Conservation (phyloP, 2,113 vertebrate genomes). For the Aramus guarauna region DNA sequence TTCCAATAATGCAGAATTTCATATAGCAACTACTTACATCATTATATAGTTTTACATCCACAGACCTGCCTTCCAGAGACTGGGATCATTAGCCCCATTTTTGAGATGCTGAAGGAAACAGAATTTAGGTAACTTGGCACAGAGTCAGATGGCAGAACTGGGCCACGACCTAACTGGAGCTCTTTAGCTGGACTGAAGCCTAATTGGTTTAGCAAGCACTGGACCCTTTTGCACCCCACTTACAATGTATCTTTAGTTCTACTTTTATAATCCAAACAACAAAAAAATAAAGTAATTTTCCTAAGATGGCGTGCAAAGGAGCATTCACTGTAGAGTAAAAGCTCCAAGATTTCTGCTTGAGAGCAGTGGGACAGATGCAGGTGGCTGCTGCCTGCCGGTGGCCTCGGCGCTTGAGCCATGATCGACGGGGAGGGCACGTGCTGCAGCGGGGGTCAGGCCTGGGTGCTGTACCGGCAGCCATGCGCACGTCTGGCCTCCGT, state of each 20-base stretch:
- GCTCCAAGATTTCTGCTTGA: not conserved
- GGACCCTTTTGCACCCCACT: not conserved
- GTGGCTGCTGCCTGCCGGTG: not conserved
- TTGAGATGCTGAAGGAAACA: not conserved
- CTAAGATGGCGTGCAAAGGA: not conserved
- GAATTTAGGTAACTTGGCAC: not conserved
- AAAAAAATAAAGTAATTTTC: not conserved
- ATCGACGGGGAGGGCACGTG: rapidly evolving
- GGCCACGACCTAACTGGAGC: not conserved
- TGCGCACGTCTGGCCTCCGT: rapidly evolving
- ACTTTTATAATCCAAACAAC: not conserved
- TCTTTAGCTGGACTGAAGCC: not conserved
- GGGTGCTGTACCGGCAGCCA: not conserved
- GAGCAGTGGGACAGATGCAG: not conserved
- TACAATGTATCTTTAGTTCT: not conserved
- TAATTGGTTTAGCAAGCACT: not conserved
- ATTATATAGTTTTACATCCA: not conserved
- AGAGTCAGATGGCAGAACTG: not conserved
- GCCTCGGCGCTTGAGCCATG: not conserved
- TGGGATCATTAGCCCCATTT: not conserved
- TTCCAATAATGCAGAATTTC: not conserved
- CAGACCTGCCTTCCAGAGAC: not conserved
- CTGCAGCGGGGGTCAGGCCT: not conserved
- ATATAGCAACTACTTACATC: not conserved
- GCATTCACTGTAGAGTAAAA: not conserved